Evolutionary conservation across 2,797 vertebrate species (phyloP).

Genomic region (Capromys pilorides): DNA sequence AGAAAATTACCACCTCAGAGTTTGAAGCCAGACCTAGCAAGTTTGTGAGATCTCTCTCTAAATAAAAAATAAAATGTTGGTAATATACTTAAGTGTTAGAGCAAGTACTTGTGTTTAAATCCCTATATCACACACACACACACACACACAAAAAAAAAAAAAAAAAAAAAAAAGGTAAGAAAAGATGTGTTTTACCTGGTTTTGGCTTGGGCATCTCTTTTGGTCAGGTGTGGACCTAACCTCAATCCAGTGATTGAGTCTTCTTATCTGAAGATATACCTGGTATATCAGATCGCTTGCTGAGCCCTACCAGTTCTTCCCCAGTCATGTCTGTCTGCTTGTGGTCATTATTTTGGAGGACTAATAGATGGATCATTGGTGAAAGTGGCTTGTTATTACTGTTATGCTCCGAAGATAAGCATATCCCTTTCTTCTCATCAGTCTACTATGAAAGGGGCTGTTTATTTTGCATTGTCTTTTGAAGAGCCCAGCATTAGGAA

Average conservation of each 20-base stretch:
- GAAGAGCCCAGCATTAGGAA: neutral
- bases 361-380: neutral
- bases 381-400: neutral
- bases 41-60: neutral
- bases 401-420: neutral
- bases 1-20: neutral
- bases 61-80: neutral
- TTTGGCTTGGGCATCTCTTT: accelerated
- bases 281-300: neutral
- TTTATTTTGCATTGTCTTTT: neutral
- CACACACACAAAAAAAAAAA: neutral
- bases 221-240: neutral
- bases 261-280: neutral
- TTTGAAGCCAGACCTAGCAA: neutral
- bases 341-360: neutral
- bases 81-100: neutral
- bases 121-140: neutral
- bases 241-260: neutral
- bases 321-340: neutral
- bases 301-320: neutral
- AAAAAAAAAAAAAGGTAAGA: neutral
- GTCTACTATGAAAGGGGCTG: neutral
- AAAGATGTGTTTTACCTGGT: neutral
- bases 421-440: neutral
- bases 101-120: neutral